phyloP scores from a whole-genome alignment of 1,140 invertebrate genomes.

The Gonioctena quinquepunctata region DNA sequence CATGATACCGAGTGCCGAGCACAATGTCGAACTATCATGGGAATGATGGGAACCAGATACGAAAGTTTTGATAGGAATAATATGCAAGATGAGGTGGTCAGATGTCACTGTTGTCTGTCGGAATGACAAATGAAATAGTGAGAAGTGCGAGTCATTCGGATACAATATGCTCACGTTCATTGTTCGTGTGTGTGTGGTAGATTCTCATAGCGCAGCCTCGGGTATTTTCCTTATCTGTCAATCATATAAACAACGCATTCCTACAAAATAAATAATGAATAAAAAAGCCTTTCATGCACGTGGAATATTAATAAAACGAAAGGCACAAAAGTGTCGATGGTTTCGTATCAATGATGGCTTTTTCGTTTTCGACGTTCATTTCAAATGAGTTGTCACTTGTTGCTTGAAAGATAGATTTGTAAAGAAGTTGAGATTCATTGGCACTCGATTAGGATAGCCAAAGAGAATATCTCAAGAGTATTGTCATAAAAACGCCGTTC shows the following conservation, averaged over 20 bases:
- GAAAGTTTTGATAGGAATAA: constrained; percentile 37
- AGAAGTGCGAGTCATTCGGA: constrained; percentile 41
- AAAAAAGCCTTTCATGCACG: constrained; percentile 10
- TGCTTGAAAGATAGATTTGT: too few species aligned
- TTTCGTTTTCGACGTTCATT: too few species aligned
- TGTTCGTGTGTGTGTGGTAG: constrained; percentile 45
- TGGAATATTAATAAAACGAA: constrained; percentile 4
- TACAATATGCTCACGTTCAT: constrained; percentile 43
- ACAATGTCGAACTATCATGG: constrained; percentile 30
- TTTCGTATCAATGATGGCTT: neutral
- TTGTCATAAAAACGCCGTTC: too few species aligned
- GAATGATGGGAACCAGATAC: constrained; percentile 37
- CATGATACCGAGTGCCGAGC: neutral
- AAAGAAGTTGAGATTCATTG: too few species aligned
- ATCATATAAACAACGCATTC: constrained; percentile 26
- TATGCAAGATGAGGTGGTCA: constrained; percentile 43
- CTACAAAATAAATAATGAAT: constrained; percentile 21
- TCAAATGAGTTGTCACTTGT: too few species aligned
- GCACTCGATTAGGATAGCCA: too few species aligned
- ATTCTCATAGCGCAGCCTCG: constrained; percentile 29
- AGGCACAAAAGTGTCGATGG: neutral
- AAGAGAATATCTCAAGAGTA: too few species aligned
- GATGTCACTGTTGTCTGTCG: constrained; percentile 44
- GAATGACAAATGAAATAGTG: constrained; percentile 44
- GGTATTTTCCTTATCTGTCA: constrained; percentile 31